Evolutionary conservation across 2,888 invertebrate genomes (phyloP).

Genomic region (Drosophila neotestacea): DNA sequence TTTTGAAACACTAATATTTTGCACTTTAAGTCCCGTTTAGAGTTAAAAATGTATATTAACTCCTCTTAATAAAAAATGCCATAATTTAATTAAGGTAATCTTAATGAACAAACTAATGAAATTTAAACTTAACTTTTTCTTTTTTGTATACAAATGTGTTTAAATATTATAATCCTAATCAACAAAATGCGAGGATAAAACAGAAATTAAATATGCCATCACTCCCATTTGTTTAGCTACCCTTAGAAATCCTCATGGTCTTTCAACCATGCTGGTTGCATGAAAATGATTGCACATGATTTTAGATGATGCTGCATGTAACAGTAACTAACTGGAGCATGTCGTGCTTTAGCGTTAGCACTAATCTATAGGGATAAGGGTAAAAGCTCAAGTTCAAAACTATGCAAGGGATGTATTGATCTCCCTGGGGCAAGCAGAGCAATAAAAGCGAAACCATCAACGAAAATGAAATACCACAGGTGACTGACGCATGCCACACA

Average conservation of each 20-base stretch:
- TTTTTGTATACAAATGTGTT: too few relatives aligned
- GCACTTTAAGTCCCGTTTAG: too few relatives aligned
- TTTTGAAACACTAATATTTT: too few relatives aligned
- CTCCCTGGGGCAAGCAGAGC: constrained; percentile 34
- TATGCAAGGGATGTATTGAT: constrained; percentile 37
- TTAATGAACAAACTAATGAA: too few relatives aligned
- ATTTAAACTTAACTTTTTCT: too few relatives aligned
- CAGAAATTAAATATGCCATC: too few relatives aligned
- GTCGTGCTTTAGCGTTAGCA: constrained; percentile 22
- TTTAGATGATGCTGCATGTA: neutral
- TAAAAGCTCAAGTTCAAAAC: constrained; percentile 42
- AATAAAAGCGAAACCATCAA: constrained; percentile 69
- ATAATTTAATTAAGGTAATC: too few relatives aligned
- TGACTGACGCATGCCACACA: constrained; percentile 78
- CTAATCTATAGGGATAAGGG: constrained; percentile 27
- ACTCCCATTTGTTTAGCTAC: neutral
- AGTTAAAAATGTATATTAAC: too few relatives aligned
- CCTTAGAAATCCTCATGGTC: neutral
- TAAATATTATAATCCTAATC: neutral
- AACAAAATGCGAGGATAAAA: neutral
- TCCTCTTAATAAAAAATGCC: too few relatives aligned
- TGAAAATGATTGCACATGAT: constrained; percentile 6
- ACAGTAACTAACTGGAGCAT: constrained; percentile 32
- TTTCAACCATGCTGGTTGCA: neutral
- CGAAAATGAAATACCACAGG: constrained; percentile 73